Conservation (phyloP, 2,113 vertebrate species). For the Pygoscelis antarcticus region DNA sequence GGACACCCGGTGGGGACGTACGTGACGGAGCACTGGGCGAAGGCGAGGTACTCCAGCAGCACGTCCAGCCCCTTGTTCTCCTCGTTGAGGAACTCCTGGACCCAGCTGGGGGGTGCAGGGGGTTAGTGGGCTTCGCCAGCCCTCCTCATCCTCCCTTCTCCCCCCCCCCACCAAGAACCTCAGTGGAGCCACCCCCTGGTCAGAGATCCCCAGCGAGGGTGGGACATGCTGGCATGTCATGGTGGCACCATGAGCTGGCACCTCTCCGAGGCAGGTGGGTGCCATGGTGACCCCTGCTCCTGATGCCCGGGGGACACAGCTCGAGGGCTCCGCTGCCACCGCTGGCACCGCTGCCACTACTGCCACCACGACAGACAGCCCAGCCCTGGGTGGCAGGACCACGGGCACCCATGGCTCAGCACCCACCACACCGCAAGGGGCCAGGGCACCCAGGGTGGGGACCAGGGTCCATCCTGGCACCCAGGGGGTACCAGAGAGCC, state of each 20-base stretch:
- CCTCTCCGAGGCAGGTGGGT: background rate
- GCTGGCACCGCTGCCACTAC: background rate
- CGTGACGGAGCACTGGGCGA: slow-evolving; percentile 84
- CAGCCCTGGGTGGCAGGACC: background rate
- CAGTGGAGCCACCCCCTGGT: background rate
- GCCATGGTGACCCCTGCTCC: background rate
- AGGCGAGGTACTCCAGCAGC: slow-evolving; percentile 91
- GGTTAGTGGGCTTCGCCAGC: background rate
- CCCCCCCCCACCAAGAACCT: background rate
- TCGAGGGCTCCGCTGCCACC: background rate
- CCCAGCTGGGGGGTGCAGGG: background rate
- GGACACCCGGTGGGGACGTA: slow-evolving; percentile 56
- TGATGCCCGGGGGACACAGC: background rate
- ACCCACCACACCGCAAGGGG: background rate
- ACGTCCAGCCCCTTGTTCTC: slow-evolving; percentile 90
- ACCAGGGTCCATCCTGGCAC: background rate
- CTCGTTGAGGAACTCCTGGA: slow-evolving; percentile 83
- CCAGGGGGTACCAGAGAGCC: background rate
- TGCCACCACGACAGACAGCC: background rate
- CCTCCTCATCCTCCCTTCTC: background rate
- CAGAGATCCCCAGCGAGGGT: background rate
- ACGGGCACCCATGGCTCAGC: background rate
- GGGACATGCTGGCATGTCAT: background rate
- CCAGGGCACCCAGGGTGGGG: background rate
- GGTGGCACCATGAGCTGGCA: background rate